phyloP scores from a whole-genome alignment of 2,888 invertebrate species.

The Cheilosia grossa region DNA sequence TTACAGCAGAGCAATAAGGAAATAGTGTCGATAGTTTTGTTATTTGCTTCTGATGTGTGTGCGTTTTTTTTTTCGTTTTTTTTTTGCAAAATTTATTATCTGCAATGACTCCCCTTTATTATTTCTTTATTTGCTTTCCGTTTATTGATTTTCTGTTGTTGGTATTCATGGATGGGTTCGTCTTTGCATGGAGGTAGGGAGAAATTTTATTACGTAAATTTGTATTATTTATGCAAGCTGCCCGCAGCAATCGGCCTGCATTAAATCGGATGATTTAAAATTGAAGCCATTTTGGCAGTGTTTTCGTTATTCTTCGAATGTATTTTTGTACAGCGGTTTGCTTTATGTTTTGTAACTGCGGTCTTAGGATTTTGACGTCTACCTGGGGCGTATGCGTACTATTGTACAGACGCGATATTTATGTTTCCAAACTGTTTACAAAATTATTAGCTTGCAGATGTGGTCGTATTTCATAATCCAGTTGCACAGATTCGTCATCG shows the following conservation, averaged over 20 bases:
- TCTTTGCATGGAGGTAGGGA: constrained; percentile 5
- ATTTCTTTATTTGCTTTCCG: constrained; percentile 15
- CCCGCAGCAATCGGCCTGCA: constrained; percentile 9
- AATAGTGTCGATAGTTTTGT: constrained; percentile 51
- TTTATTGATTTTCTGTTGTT: constrained; percentile 17
- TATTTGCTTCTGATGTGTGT: constrained; percentile 42
- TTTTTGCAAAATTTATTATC: constrained; percentile 16
- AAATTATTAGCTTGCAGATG: too few species aligned
- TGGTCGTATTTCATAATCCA: too few species aligned
- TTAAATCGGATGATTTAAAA: constrained; percentile 22
- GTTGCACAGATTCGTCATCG: too few species aligned
- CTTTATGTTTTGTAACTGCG: not conserved
- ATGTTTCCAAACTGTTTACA: too few species aligned
- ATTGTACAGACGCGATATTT: too few species aligned
- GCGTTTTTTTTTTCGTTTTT: constrained; percentile 1
- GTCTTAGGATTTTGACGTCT: not conserved
- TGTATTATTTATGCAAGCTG: constrained; percentile 42
- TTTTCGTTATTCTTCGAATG: not conserved
- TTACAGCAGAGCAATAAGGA: constrained; percentile 65
- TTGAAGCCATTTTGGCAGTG: not conserved
- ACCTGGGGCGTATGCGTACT: not conserved
- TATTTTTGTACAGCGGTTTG: not conserved
- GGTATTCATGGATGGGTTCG: not conserved
- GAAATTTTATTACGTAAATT: constrained; percentile 38
- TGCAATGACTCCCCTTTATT: constrained; percentile 11